phyloP scores from a whole-genome alignment of 2,797 vertebrate genomes.

The Malacoraja senta region DNA sequence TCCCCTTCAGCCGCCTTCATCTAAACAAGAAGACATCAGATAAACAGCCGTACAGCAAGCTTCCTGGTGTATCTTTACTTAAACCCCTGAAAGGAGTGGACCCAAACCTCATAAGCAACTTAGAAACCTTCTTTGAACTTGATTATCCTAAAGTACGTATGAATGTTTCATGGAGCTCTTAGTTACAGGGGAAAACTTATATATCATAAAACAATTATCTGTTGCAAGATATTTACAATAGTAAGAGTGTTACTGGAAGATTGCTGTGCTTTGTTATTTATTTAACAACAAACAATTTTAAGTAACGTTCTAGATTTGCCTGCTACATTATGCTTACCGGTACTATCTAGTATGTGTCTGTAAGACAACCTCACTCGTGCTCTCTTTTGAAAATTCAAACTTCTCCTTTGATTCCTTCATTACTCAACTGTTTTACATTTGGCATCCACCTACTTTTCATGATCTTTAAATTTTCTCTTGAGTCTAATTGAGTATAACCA shows the following conservation, averaged over 20 bases:
- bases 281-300: neutral
- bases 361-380: neutral
- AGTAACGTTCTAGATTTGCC: neutral
- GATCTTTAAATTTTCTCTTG: neutral
- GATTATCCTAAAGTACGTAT: slow-evolving; percentile 86
- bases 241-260: neutral
- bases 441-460: neutral
- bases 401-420: neutral
- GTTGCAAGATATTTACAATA: neutral
- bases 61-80: slow-evolving; percentile 82
- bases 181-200: neutral
- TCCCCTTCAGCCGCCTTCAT: slow-evolving; percentile 69
- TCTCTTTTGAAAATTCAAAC: neutral
- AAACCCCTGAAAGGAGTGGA: slow-evolving; percentile 92
- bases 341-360: neutral
- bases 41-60: slow-evolving; percentile 79
- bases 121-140: slow-evolving; percentile 94
- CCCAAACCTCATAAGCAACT: slow-evolving; percentile 86
- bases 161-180: neutral
- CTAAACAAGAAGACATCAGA: slow-evolving; percentile 74
- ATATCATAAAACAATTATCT: neutral
- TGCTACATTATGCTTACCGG: neutral
- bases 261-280: neutral
- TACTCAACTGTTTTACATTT: neutral
- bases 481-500: neutral